These are phyloP conservation scores for Cheilosia variabilis DNA, from an alignment of 2,888 invertebrate genomes.

Conservation along the genomic window DNA sequence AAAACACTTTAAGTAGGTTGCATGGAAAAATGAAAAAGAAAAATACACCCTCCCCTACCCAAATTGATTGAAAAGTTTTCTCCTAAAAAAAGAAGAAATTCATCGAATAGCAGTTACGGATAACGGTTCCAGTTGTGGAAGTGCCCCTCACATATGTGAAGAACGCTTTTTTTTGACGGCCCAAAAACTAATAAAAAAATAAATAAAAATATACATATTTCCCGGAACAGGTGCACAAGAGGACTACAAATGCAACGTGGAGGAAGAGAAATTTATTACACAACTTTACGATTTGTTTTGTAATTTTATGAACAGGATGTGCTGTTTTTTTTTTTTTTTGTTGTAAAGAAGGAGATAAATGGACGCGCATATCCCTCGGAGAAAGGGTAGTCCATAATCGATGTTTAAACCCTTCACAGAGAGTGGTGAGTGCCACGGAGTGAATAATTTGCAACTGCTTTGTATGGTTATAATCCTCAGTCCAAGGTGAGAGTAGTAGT, in stretches of 20 bases:
- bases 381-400: slow-evolving; percentile 13
- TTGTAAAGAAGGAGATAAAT: slow-evolving; percentile 7
- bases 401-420: slow-evolving; percentile 19
- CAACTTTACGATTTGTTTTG: slow-evolving; percentile 31
- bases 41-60: neutral
- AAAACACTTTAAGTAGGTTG: neutral
- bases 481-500: neutral
- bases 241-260: slow-evolving; percentile 30
- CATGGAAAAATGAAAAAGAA: neutral
- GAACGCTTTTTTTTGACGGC: neutral
- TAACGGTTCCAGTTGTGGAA: slow-evolving; percentile 16
- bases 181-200: slow-evolving; percentile 12
- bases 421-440: neutral
- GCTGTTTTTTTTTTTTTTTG: too few species aligned
- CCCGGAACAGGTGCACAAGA: slow-evolving; percentile 32
- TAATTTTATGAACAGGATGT: slow-evolving; percentile 22
- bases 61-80: slow-evolving; percentile 52
- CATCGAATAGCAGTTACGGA: slow-evolving; percentile 39
- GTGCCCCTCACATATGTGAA: neutral
- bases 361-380: neutral
- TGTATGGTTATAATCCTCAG: neutral
- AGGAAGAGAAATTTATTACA: slow-evolving; percentile 44
- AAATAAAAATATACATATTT: neutral
- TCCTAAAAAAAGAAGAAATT: slow-evolving; percentile 21
- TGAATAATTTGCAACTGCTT: slow-evolving; percentile 29